A percentile compares a stretch with the other conserved stretches of the same genome.
Evolutionary conservation across 2,113 vertebrate genomes (phyloP).

Genomic region (Sylvia atricapilla): DNA sequence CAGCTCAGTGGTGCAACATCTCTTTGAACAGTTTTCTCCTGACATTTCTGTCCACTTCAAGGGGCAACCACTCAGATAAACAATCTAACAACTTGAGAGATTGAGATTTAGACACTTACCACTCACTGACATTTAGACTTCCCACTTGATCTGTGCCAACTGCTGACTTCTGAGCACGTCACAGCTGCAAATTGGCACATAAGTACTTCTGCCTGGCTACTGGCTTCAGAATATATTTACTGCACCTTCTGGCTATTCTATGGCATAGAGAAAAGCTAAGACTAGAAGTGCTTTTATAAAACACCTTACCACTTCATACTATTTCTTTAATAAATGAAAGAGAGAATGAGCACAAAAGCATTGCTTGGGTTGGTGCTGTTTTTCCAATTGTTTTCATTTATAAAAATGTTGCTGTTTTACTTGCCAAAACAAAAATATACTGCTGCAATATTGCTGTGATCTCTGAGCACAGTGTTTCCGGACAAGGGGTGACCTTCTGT

Average conservation of each 20-base stretch:
- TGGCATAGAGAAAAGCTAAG: not conserved
- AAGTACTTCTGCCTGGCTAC: not conserved
- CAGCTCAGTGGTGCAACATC: not conserved
- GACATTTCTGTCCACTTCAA: constrained; percentile 53
- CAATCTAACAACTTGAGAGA: constrained; percentile 18
- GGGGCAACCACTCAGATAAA: constrained; percentile 37
- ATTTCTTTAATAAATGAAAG: not conserved
- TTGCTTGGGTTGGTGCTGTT: not conserved
- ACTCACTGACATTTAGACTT: constrained; percentile 51
- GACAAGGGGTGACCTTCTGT: constrained; percentile 28
- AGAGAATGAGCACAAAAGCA: not conserved
- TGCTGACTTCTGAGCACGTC: not conserved
- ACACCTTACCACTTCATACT: not conserved
- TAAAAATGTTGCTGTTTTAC: not conserved
- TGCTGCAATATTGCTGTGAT: not conserved
- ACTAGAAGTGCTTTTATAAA: not conserved
- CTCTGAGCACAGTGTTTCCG: constrained; percentile 16
- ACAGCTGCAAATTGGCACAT: constrained; percentile 1
- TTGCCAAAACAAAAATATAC: constrained; percentile 21
- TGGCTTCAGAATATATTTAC: constrained; percentile 1
- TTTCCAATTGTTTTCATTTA: not conserved
- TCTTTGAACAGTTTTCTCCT: constrained; percentile 30
- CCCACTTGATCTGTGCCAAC: constrained; percentile 29
- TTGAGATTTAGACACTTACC: constrained; percentile 36
- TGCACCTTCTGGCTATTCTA: not conserved